A percentile compares a stretch with the other conserved stretches of the same genome.
These are phyloP conservation scores for Coenobita brevimanus DNA, from an alignment of 1,140 invertebrate species.

Conservation along the genomic window DNA sequence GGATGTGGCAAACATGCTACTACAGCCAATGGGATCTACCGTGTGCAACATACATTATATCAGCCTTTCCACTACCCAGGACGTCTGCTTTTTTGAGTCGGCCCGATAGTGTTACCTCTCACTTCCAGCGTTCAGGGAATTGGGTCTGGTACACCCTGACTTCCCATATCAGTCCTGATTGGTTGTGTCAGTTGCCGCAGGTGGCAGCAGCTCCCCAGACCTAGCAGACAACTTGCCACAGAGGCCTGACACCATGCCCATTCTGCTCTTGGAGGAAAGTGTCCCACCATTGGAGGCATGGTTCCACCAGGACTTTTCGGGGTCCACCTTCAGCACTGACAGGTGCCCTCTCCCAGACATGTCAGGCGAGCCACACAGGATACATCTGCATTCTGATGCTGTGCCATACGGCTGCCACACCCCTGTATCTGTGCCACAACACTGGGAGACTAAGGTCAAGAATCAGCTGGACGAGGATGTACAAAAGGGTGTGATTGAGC, in stretches of 20 bases:
- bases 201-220: not conserved
- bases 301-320: not conserved
- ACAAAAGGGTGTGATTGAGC: conserved; percentile 11
- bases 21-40: not conserved
- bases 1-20: not conserved
- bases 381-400: conserved; percentile 11
- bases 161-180: not conserved
- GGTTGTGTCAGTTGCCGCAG: not conserved
- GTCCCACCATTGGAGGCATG: conserved; percentile 18
- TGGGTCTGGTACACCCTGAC: no score
- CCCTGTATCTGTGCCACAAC: conserved; percentile 17
- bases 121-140: not conserved
- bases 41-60: not conserved
- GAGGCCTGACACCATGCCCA: no score
- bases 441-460: conserved; percentile 32
- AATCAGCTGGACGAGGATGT: conserved; percentile 33
- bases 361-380: conserved; percentile 10
- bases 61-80: not conserved
- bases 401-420: conserved; percentile 27
- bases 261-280: no score
- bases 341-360: conserved; percentile 19
- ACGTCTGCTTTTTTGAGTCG: no score
- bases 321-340: not conserved
- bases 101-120: not conserved
- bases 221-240: no score